phyloP scores from a whole-genome alignment of 2,888 invertebrate genomes.

The Dione vanillae region DNA sequence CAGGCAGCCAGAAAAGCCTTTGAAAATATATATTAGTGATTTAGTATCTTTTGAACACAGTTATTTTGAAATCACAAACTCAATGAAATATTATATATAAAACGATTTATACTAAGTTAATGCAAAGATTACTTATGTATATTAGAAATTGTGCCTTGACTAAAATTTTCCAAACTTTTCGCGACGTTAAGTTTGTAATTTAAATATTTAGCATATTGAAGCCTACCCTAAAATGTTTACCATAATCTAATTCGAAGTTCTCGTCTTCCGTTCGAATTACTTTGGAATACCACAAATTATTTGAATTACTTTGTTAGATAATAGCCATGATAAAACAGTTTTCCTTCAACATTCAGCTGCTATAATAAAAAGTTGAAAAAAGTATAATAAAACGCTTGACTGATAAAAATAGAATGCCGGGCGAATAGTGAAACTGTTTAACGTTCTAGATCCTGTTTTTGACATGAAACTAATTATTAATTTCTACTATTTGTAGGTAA shows the following conservation, averaged over 20 bases:
- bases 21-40: no score
- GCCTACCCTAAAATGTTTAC: slow-evolving; percentile 32
- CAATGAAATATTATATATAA: no score
- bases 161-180: slow-evolving; percentile 20
- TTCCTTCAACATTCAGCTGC: background rate
- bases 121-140: background rate
- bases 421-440: no score
- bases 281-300: slow-evolving; percentile 31
- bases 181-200: slow-evolving; percentile 9
- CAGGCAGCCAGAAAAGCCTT: no score
- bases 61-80: no score
- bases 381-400: background rate
- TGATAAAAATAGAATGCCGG: no score
- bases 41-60: no score
- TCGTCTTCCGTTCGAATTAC: slow-evolving; percentile 24
- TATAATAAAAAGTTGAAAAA: background rate
- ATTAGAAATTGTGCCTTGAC: slow-evolving; percentile 1
- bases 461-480: no score
- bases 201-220: slow-evolving; percentile 34
- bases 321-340: background rate
- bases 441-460: no score
- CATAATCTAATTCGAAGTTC: slow-evolving; percentile 27
- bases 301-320: slow-evolving; percentile 17
- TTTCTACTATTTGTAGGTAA: no score
- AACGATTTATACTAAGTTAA: background rate